Evolutionary conservation across 2,888 invertebrate species (phyloP).

Genomic region (Diaprepes abbreviatus): DNA sequence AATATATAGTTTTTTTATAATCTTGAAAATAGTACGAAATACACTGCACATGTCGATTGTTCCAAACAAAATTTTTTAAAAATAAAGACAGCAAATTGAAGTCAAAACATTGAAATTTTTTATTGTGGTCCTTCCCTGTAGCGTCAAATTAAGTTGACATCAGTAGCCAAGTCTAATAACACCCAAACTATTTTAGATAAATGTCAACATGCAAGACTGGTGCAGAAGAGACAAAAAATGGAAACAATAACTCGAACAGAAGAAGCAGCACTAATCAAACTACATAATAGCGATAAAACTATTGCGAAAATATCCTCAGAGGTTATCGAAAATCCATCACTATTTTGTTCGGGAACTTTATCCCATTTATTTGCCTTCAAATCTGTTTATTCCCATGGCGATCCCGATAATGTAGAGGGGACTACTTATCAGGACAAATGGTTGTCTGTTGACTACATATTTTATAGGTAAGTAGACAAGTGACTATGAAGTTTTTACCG

Average conservation of each 20-base stretch:
- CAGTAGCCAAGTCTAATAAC: too few species aligned
- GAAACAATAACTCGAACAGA: constrained; percentile 51
- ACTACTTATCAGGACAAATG: constrained; percentile 84
- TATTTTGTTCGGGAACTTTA: constrained; percentile 75
- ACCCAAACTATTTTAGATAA: constrained; percentile 60
- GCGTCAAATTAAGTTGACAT: too few species aligned
- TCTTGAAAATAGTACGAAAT: too few species aligned
- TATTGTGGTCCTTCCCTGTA: too few species aligned
- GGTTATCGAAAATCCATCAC: constrained; percentile 56
- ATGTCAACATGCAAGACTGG: constrained; percentile 62
- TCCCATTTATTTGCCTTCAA: constrained; percentile 77
- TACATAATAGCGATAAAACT: constrained; percentile 53
- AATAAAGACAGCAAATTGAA: too few species aligned
- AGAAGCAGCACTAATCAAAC: constrained; percentile 61
- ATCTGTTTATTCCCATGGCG: constrained; percentile 77
- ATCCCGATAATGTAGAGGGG: constrained; percentile 70
- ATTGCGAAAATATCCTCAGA: constrained; percentile 32
- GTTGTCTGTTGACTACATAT: constrained; percentile 93
- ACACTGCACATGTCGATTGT: too few species aligned
- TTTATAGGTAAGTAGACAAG: constrained; percentile 80
- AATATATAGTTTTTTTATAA: too few species aligned
- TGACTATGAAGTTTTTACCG: too few species aligned
- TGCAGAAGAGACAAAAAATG: constrained; percentile 53
- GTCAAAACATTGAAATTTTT: too few species aligned
- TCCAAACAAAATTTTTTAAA: too few species aligned